Conservation (phyloP, 2,113 vertebrate genomes). For the Rhombomys opimus region DNA sequence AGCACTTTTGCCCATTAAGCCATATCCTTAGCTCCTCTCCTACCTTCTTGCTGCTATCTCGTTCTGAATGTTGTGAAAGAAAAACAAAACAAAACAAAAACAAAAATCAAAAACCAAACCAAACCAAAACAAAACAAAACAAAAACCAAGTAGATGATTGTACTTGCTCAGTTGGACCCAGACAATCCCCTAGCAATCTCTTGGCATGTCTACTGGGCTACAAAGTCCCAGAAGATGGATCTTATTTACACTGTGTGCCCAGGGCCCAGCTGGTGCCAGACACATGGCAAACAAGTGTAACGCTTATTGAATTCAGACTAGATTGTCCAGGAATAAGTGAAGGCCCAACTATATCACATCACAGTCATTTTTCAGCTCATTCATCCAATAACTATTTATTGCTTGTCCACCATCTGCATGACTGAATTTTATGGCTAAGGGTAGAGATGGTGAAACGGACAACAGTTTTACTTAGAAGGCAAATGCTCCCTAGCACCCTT, state of each 20-base stretch:
- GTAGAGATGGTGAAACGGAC: slow-evolving; percentile 13
- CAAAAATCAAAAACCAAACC: not conserved
- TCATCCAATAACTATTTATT: slow-evolving; percentile 11
- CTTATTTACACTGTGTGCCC: not conserved
- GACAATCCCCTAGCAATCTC: not conserved
- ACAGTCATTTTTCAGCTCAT: slow-evolving; percentile 8
- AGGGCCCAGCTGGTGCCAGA: not conserved
- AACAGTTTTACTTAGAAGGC: slow-evolving; percentile 38
- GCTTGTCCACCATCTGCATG: not conserved
- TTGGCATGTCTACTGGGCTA: not conserved
- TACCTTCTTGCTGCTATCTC: not conserved
- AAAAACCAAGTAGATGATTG: not conserved
- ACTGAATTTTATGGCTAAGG: slow-evolving; percentile 26
- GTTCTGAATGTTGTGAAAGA: not conserved
- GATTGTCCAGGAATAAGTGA: not conserved
- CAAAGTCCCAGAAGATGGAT: not conserved
- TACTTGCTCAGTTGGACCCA: not conserved
- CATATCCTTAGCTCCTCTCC: not conserved
- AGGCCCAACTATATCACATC: not conserved
- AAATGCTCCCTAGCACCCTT: not conserved
- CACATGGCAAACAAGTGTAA: not conserved
- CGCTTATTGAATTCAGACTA: not conserved
- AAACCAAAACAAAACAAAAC: too few relatives aligned
- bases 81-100: too few relatives aligned
- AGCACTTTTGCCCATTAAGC: not conserved